Conservation (phyloP, 2,113 vertebrate species). For the Sciurus niger region DNA sequence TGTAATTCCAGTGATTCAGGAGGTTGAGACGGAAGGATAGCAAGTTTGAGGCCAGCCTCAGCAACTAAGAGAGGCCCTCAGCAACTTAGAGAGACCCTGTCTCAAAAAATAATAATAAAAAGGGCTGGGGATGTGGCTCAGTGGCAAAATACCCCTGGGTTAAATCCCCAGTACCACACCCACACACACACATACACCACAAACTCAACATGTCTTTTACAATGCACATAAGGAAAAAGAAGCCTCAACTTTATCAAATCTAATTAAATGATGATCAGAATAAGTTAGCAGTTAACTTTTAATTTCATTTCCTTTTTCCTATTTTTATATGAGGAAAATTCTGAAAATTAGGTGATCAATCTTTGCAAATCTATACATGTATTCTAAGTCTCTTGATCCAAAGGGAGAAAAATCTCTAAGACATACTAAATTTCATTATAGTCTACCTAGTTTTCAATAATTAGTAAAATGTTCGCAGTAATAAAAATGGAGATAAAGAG, state of each 20-base stretch:
- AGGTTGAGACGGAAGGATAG: too few relatives aligned
- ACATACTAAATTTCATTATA: slow-evolving; percentile 9
- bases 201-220: background rate
- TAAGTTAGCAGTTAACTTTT: slow-evolving; percentile 25
- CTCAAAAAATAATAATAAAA: too few relatives aligned
- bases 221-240: background rate
- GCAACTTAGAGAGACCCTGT: too few relatives aligned
- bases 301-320: slow-evolving; percentile 36
- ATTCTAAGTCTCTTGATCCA: background rate
- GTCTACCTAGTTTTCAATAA: slow-evolving; percentile 36
- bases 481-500: background rate
- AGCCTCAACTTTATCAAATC: slow-evolving; percentile 1
- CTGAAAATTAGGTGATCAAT: slow-evolving; percentile 46
- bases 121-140: too few relatives aligned
- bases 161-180: too few relatives aligned
- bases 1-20: too few relatives aligned
- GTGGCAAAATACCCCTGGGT: too few relatives aligned
- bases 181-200: too few relatives aligned
- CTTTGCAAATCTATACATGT: background rate
- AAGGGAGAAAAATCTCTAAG: background rate
- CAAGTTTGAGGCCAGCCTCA: too few relatives aligned
- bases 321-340: slow-evolving; percentile 24
- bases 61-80: too few relatives aligned
- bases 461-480: slow-evolving; percentile 21
- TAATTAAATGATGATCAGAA: slow-evolving; percentile 2